Evolutionary conservation across 2,888 invertebrate species (phyloP), one percentile per base, ranked within the genome.

Genomic region (Drosophila subquinaria): DNA sequence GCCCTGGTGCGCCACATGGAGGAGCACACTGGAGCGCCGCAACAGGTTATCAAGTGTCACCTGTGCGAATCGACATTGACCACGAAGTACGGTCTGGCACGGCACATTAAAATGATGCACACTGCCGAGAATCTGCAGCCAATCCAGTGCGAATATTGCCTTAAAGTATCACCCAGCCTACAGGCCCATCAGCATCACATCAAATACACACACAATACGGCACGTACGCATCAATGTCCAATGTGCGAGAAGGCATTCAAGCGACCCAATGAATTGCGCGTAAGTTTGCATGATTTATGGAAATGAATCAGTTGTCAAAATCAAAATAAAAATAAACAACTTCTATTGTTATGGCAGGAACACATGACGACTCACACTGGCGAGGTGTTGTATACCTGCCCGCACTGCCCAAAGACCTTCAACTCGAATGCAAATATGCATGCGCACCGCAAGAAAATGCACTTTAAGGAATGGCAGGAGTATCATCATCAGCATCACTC

Each of bases 171-270:
- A 2, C 91, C 92, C 1, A 89, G 83, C 17, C 53, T 89, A 2
- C 84, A 87, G 53, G 90, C 92, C 2, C 83, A 92, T 59, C 88
- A 84, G 65, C 90, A 89, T 17, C 92, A 92, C 61, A 79, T 92
- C n/a, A 85, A 90, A 35, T 92, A 91, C 63, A 90, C 90, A 23
- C 92, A 92, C 59, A 86, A 84, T 6, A 86, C 90, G 50, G 84
- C 89, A 3, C 88, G 90, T 3, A 87, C 79, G 4, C 90, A 92
- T 60, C 89, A 89, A 38, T 93, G 92, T 53, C 88, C 88, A 2
- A 90, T 92, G 84, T 93, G 92, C 66, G 90, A 90, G 5, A 93
- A 93, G 65, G 90, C 91, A 3, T 93, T 93, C 48, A 92, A 92
- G 53, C 82, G 90, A 1, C 79, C 91, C 1, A 87, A 80, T 27